Base-by-base conservation (phyloP, 1,140 invertebrate genomes). In the Halyomorpha halys region DNA sequence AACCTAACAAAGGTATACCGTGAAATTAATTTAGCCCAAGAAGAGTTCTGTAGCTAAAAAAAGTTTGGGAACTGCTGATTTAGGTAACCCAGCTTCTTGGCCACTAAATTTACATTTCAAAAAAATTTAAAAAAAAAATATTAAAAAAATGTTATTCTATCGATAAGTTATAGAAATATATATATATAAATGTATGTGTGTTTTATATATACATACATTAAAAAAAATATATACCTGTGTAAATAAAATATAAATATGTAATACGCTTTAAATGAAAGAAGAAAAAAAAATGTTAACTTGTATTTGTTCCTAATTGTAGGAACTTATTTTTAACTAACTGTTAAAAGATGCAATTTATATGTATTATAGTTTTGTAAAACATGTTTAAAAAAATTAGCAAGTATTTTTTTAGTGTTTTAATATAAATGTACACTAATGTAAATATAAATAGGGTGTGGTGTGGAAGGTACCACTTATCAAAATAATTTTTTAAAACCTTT, bases 311-410 rank as follows among this genome's bases (percentile, higher is more conserved):
- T 60, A 60, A 34, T 1, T 18, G 11, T 44, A 44, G 59, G 59
- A 60, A 60, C 59, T 18, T 44, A 60, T 60, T 60, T 60, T 60
- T 60, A 60, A 60, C 59, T 39, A 60, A 60, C 30, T 60, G 59
- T 60, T 60, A 44, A 60, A 60, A 44, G 44, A 44, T 60, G 59
- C 59, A 60, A 60, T 60, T 39, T 60, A 60, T 44, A 60, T 63
- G 62, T 63, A 63, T 53, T 63, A 63, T 63, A 63, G 62, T 63
- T 63, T 63, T 63, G 62, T 63, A 63, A 63, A 63, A 63, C 62
- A 63, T 21, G 30, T 47, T 63, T 63, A 49, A 63, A 63, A 63
- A 63, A 63, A 34, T 49, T 62, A 51, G 62, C 44, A 63, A 44
- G 62, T 63, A 63, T 63, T 63, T 63, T 63, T 63, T 63, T 63